Percentiles rank a stretch among this genome's conserved stretches.
These are phyloP conservation scores for Marmota monax DNA, from an alignment of 2,113 vertebrate genomes.

Conservation along the genomic window DNA sequence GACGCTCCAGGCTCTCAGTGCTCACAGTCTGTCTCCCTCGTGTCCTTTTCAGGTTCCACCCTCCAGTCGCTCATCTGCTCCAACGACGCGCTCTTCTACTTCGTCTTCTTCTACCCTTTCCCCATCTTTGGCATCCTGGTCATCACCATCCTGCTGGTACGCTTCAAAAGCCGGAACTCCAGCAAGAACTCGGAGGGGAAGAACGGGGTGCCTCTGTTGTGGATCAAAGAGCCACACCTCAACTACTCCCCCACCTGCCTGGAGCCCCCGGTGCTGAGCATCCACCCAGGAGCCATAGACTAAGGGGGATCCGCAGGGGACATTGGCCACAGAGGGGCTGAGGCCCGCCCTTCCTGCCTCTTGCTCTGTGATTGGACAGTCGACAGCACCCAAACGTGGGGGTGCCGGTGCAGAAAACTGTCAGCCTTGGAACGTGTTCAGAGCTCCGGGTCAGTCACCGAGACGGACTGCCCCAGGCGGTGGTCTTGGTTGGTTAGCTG, in stretches of 20 bases:
- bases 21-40: not conserved
- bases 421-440: constrained; percentile 31
- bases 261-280: constrained; percentile 97
- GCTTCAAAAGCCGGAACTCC: constrained; percentile 95
- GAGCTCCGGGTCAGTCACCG: not conserved
- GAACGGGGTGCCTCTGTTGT: constrained; percentile 97
- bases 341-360: constrained; percentile 75
- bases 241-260: constrained; percentile 99
- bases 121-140: constrained; percentile 98
- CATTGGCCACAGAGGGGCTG: constrained; percentile 51
- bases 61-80: constrained; percentile 97
- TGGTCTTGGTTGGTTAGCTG: constrained; percentile 70
- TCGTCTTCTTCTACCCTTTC: constrained; percentile 99
- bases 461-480: constrained; percentile 59
- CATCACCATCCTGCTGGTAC: constrained; percentile 96
- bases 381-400: not conserved
- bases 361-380: constrained; percentile 68
- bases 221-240: constrained; percentile 99
- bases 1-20: not conserved
- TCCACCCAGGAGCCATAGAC: constrained; percentile 98
- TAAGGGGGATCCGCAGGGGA: constrained; percentile 83
- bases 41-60: constrained; percentile 89
- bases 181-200: constrained; percentile 97
- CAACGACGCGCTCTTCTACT: constrained; percentile 98
- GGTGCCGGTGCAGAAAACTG: not conserved